Base-by-base conservation (phyloP, 2,797 vertebrate genomes). In the Anguilla anguilla region DNA sequence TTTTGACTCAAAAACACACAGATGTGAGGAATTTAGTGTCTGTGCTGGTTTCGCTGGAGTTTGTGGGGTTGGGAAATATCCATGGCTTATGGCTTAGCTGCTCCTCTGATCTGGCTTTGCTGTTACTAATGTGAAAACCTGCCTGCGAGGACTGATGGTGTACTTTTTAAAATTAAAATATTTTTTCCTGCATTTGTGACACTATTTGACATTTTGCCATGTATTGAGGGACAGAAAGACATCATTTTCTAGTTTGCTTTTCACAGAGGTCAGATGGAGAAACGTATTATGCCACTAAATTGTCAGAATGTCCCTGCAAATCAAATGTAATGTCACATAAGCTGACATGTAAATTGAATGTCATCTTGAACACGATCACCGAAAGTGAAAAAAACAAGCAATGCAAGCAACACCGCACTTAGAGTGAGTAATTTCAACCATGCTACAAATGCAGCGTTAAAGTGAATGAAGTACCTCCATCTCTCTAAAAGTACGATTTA, bases 401-500 rank as follows among this genome's bases (percentile, higher is more conserved):
- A 43, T 39, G 82, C 39, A 28, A 15, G 55, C 55, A 64, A 55
- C 49, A 61, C 61, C 61, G 39, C 46, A 46, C 81, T 87, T 87
- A 83, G 4, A 25, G n/a, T 64, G 39, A 87, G 82, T 84, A 72
- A 84, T 87, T 55, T 84, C 51, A 53, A 46, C 79, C 81, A 84
- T 15, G 10, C 17, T 72, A 72, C 82, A 83, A 87, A 83, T 83
- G 81, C n/a, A 83, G 79, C 17, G 19, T 83, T 46, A 59, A 64
- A 22, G 0, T 49, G 7, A n/a, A 43, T 83, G 43, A 64, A 87
- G 61, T 53, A 22, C 81, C 61, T 84, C 81, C 46, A 87, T 53
- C 59, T 81, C 86, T 22, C 61, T 53, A 84, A 61, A 87, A 87
- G 74, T 25, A 39, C 82, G 86, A 87, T 87, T 87, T 87, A 87